A percentile compares a stretch with the other conserved stretches of the same genome.
phyloP scores from a whole-genome alignment of 2,888 invertebrate genomes.

The Cyaniris semiargus region DNA sequence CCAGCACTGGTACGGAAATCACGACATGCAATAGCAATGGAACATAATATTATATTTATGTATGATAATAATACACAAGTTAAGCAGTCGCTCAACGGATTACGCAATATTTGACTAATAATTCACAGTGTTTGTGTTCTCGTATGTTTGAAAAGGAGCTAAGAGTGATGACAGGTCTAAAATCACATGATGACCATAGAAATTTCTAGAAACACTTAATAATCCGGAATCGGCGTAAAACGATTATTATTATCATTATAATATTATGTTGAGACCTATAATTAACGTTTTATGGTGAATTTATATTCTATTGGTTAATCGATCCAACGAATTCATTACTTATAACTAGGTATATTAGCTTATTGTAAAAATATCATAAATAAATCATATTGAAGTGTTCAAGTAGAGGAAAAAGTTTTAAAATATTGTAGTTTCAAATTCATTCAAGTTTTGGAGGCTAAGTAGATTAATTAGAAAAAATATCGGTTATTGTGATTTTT shows the following conservation, averaged over 20 bases:
- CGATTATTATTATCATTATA: no score
- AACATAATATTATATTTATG: no score
- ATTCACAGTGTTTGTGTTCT: not conserved
- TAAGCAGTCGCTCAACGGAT: not conserved
- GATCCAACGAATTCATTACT: not conserved
- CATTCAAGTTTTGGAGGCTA: no score
- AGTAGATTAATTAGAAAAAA: no score
- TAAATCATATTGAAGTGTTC: not conserved
- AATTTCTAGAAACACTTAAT: not conserved
- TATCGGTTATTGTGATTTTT: no score
- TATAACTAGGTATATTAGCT: no score
- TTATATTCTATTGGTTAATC: not conserved
- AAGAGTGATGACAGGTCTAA: not conserved
- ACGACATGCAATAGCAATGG: no score
- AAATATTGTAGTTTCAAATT: not conserved
- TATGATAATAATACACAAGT: not conserved
- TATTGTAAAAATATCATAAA: no score
- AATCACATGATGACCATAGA: not conserved
- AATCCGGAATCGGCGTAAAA: not conserved
- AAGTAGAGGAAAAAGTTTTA: not conserved
- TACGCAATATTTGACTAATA: constrained; percentile 19
- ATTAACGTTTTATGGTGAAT: no score
- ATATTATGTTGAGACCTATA: not conserved
- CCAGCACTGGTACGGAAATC: no score
- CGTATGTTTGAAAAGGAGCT: constrained; percentile 22